Percentiles rank a stretch among this genome's conserved stretches.
Evolutionary conservation across 2,888 invertebrate species (phyloP).

Genomic region (Pachydiplax longipennis): DNA sequence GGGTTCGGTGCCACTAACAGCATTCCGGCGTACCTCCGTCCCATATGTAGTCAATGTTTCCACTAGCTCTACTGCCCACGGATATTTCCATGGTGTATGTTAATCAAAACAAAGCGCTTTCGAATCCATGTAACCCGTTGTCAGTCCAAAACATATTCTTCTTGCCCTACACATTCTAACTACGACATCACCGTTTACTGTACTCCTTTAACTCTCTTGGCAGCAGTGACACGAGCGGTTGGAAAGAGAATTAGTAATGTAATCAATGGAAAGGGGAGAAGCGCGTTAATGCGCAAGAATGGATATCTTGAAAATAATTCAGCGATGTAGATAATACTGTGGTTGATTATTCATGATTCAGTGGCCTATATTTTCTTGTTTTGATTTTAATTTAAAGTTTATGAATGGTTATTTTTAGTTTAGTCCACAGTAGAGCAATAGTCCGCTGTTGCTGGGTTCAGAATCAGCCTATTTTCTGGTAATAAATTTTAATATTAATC

Average conservation of each 20-base stretch:
- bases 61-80: constrained; percentile 28
- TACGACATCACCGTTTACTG: background rate
- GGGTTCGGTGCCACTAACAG: constrained; percentile 39
- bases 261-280: background rate
- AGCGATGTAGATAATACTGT: background rate
- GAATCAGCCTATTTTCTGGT: background rate
- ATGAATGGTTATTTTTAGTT: constrained; percentile 14
- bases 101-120: background rate
- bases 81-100: constrained; percentile 24
- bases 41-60: constrained; percentile 24
- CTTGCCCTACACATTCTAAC: background rate
- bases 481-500: background rate
- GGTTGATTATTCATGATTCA: background rate
- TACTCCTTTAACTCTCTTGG: background rate
- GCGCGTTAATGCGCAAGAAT: background rate
- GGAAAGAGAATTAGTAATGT: background rate
- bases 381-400: background rate
- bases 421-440: background rate
- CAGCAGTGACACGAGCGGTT: background rate
- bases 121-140: background rate
- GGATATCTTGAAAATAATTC: background rate
- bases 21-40: constrained; percentile 40
- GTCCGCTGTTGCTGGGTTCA: background rate
- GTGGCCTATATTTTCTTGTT: background rate
- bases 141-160: background rate